Evolutionary conservation across 2,888 invertebrate species (phyloP).

Genomic region (Helleia helle): DNA sequence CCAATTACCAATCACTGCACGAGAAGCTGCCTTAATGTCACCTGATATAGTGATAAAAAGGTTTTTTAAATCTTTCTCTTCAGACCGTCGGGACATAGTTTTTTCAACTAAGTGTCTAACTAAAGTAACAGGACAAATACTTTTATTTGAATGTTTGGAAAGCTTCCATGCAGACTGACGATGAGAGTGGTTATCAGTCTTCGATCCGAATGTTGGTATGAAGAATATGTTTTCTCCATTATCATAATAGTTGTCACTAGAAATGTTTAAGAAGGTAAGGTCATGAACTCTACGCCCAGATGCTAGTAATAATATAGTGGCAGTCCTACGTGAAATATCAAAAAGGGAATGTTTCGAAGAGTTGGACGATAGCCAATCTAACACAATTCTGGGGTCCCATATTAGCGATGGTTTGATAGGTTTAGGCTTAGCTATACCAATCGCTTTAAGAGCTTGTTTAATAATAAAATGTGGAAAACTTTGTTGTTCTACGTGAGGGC

Average conservation of each 20-base stretch:
- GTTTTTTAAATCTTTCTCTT: neutral
- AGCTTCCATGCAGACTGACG: constrained; percentile 11
- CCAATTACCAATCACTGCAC: constrained; percentile 7
- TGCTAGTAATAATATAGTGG: constrained; percentile 11
- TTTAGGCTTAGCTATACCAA: constrained; percentile 8
- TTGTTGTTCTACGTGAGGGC: constrained; percentile 18
- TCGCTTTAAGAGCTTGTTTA: constrained; percentile 12
- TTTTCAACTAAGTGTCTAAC: neutral
- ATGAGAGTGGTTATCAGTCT: neutral
- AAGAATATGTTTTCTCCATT: neutral
- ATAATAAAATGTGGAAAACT: constrained; percentile 11
- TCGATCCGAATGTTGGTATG: constrained; percentile 9
- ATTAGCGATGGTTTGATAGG: neutral
- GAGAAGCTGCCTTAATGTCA: neutral
- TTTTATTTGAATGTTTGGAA: neutral
- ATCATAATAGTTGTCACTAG: neutral
- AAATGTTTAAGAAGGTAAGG: constrained; percentile 12
- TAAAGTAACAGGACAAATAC: neutral
- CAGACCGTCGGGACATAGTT: neutral
- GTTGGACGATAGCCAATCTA: constrained; percentile 9
- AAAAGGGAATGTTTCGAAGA: constrained; percentile 6
- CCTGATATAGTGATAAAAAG: constrained; percentile 4
- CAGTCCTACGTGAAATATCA: constrained; percentile 9
- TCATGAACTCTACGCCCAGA: constrained; percentile 15
- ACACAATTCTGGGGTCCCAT: constrained; percentile 11